phyloP scores from a whole-genome alignment of 2,888 invertebrate species.

The Diaprepes abbreviatus region DNA sequence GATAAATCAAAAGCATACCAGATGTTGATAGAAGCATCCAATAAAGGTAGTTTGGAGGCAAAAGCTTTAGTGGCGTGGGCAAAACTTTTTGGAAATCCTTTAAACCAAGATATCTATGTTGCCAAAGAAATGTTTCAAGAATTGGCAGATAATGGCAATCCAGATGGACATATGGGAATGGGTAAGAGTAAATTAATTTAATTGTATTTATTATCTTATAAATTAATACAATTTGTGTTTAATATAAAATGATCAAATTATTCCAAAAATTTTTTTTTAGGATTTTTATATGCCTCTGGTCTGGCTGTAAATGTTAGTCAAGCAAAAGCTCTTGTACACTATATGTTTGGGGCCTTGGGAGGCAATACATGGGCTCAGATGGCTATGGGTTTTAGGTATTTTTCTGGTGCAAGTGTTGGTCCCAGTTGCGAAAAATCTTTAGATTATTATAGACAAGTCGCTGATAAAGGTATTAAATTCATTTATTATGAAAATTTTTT shows the following conservation, averaged over 20 bases:
- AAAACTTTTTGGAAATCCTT: constrained; percentile 84
- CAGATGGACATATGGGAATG: constrained; percentile 88
- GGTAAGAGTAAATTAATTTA: too few species aligned
- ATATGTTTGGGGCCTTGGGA: constrained; percentile 91
- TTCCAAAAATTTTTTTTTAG: constrained; percentile 68
- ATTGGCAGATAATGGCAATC: constrained; percentile 81
- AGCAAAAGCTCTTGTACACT: constrained; percentile 89
- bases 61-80: constrained; percentile 91
- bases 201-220: too few species aligned
- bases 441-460: constrained; percentile 91
- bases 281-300: constrained; percentile 90
- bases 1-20: constrained; percentile 83
- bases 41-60: constrained; percentile 84
- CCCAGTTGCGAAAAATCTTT: constrained; percentile 93
- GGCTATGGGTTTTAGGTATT: constrained; percentile 96
- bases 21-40: constrained; percentile 83
- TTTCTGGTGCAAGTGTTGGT: constrained; percentile 91
- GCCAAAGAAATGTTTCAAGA: constrained; percentile 84
- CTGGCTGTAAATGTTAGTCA: constrained; percentile 90
- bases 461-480: constrained; percentile 79
- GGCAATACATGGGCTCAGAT: constrained; percentile 96
- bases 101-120: constrained; percentile 81
- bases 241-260: too few species aligned
- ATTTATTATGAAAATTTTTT: too few species aligned
- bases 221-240: too few species aligned